Base-by-base conservation (phyloP, 2,888 invertebrate genomes). In the Lottia scabra region DNA sequence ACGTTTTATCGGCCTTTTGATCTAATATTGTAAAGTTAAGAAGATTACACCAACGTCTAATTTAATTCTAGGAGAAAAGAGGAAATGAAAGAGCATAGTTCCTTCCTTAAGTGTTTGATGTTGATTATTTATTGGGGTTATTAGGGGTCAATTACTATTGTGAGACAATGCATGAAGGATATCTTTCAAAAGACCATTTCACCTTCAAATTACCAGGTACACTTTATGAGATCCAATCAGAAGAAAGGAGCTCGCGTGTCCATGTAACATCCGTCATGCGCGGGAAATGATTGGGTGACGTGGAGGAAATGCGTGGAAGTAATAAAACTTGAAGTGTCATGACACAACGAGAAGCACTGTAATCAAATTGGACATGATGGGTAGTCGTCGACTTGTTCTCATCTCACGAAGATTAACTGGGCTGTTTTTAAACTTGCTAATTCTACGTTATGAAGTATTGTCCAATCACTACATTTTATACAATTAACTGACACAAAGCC, bases 261-360 rank as follows among this genome's bases (percentile, higher is more conserved):
- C 19, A 19, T 56, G 56, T 56, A 12, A 56, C 56, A 56, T 56
- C 56, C 56, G 56, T 56, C 56, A 56, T 56, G 56, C 56, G 56
- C 56, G 56, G 19, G 56, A 56, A 56, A 23, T 56, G 56, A 56
- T 56, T 56, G 56, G 56, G 56, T 56, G 56, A 56, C 56, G 56
- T 56, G 56, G 56, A 38, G 56, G 56, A 56, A 56, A 23, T 56
- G 56, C 56, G 23, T 56, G 56, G 56, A 56, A 56, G 56, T 56
- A 56, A 56, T 56, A 56, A 56, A 56, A 56, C 56, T 56, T 56
- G 23, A 56, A 56, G 56, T 56, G 56, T 56, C 56, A 56, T 56
- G 56, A 56, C 56, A 56, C 56, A 56, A 56, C 19, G 23, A 56
- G 56, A 23, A 56, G 23, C 56, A 56, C 56, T 56, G 56, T 56